Percentiles rank a stretch among this genome's conserved stretches.
These are phyloP conservation scores for Diplazon laetatorius DNA, from an alignment of 2,888 invertebrate species.

Conservation along the genomic window DNA sequence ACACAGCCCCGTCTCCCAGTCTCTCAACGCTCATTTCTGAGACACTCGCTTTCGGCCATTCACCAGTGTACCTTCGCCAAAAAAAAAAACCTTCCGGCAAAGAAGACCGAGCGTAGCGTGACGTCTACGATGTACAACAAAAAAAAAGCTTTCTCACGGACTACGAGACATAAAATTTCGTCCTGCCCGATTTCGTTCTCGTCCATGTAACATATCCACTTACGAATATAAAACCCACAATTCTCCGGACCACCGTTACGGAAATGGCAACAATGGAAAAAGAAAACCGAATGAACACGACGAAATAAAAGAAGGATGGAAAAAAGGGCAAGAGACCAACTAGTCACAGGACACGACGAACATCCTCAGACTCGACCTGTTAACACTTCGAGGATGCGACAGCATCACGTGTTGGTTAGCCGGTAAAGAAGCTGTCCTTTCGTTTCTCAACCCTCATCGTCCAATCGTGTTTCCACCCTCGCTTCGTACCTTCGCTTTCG, in stretches of 20 bases:
- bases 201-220: conserved; percentile 3
- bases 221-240: conserved; percentile 13
- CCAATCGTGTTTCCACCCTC: background rate
- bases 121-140: conserved; percentile 45
- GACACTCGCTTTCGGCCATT: conserved; percentile 49
- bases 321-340: conserved; percentile 38
- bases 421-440: conserved; percentile 22
- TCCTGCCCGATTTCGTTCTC: conserved; percentile 33
- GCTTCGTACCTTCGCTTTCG: background rate
- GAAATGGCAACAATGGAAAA: conserved; percentile 42
- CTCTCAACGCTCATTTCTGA: conserved; percentile 54
- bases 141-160: conserved; percentile 41
- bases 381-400: conserved; percentile 32
- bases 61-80: conserved; percentile 30
- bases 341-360: conserved; percentile 23
- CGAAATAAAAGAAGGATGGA: conserved; percentile 43
- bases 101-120: conserved; percentile 26
- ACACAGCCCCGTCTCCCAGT: conserved; percentile 46
- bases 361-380: background rate
- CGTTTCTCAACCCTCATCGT: too few species aligned
- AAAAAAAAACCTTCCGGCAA: conserved; percentile 36
- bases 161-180: conserved; percentile 44
- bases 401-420: conserved; percentile 22
- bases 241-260: conserved; percentile 6
- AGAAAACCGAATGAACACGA: too few species aligned